Evolutionary conservation across 1,140 invertebrate genomes (phyloP), one percentile per base, ranked within the genome.

Genomic region (Meteorus sp.): DNA sequence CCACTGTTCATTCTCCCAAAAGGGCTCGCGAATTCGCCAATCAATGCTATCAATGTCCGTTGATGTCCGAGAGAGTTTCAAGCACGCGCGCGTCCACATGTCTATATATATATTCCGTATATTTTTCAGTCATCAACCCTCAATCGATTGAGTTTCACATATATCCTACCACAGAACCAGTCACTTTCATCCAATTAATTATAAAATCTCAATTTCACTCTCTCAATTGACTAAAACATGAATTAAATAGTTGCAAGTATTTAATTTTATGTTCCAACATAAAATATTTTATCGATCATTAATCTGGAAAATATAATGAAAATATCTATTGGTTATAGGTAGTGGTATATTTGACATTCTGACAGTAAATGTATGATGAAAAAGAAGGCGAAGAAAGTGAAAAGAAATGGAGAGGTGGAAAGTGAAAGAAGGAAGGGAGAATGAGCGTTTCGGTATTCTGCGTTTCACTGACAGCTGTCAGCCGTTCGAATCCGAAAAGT

Each of bases 381-480:
- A 9, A 29, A n/a, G 8, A 31, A 33, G 7, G 56, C 45, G 56
- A 68, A 66, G 64, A 67, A 67, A 61, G 55, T 43, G 54, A 52
- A 52, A 52, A 37, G 8, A 11, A 52, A 23, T 20, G 31, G 20
- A 37, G 17, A 52, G 39, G 35, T 53, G 54, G 60, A 33, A 43
- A 19, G 31, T 25, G 44, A 22, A 53, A 33, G 44, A 41, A 59
- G 41, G 50, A 51, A 31, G 27, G 37, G 48, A 23, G 25, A 43
- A 19, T 53, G 37, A 25, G 45, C 41, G 37, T 56, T 19, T 56
- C 62, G 53, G 52, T 50, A 51, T 58, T 62, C 61, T 55, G 41
- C 56, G 54, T 39, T n/a, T n/a, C 57, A 65, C 67, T 73, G 73
- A 73, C 71, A 71, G 70, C 74, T 77, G 75, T 73, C 77, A 75